Evolutionary conservation across 2,113 vertebrate genomes (phyloP).

Genomic region (Otus sunia): DNA sequence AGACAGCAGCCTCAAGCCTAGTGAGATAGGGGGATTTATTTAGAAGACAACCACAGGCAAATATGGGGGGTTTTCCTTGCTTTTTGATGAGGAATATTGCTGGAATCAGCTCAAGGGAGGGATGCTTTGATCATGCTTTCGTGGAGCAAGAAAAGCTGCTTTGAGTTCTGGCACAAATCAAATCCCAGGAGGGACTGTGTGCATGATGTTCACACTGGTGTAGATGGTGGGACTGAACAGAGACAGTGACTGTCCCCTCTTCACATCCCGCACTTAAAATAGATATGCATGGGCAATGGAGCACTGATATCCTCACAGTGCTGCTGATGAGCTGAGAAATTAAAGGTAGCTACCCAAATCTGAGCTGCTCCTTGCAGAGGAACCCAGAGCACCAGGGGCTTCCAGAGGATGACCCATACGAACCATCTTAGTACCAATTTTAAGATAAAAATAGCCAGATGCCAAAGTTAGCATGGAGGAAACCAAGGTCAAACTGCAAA

Average conservation of each 20-base stretch:
- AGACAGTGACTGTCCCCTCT: accelerated
- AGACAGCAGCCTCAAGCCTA: conserved; percentile 15
- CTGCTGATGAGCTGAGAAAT: background rate
- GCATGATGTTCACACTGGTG: background rate
- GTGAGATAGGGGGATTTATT: conserved; percentile 32
- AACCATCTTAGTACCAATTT: background rate
- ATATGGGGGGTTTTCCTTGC: background rate
- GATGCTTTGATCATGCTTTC: conserved; percentile 45
- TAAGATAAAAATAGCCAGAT: background rate
- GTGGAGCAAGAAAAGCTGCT: background rate
- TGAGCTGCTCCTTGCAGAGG: background rate
- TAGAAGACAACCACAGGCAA: conserved; percentile 53
- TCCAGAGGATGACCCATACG: background rate
- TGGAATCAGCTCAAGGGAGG: conserved; percentile 24
- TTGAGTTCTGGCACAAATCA: conserved; percentile 29
- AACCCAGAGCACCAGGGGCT: background rate
- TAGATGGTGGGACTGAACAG: background rate
- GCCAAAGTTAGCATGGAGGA: background rate
- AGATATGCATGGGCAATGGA: background rate
- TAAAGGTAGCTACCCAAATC: background rate
- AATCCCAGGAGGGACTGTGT: background rate
- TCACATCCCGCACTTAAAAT: background rate
- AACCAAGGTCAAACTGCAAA: background rate
- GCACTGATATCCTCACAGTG: background rate
- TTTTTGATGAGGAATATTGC: conserved; percentile 53